Conservation (phyloP, 2,113 vertebrate genomes). For the Myiozetetes cayanensis region DNA sequence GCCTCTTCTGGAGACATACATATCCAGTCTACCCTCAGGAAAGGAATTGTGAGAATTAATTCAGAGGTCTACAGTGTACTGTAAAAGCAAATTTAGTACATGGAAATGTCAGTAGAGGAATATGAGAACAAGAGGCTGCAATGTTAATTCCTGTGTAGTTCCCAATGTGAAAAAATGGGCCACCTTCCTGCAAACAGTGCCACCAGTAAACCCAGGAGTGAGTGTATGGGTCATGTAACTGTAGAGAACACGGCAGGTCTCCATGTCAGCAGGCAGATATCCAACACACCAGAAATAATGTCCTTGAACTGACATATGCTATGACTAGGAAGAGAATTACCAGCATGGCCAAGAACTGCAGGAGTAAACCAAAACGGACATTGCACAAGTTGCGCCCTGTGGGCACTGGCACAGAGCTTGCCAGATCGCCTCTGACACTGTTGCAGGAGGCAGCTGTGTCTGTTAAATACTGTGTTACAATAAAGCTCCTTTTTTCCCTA, state of each 20-base stretch:
- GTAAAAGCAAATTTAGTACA: background rate
- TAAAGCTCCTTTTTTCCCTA: background rate
- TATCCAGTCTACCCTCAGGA: background rate
- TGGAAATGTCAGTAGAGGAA: background rate
- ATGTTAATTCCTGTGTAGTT: background rate
- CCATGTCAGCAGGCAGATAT: background rate
- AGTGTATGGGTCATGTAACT: background rate
- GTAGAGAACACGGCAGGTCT: background rate
- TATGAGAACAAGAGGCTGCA: background rate
- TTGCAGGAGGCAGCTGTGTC: background rate
- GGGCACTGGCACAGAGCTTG: background rate
- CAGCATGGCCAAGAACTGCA: background rate
- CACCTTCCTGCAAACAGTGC: background rate
- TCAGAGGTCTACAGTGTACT: background rate
- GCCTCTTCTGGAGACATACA: background rate
- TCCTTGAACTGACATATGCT: constrained; percentile 20
- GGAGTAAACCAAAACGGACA: background rate
- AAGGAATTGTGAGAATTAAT: background rate
- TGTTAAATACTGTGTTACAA: background rate
- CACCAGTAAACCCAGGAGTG: background rate
- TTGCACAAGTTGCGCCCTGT: background rate
- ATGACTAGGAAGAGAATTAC: background rate
- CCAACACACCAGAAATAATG: background rate
- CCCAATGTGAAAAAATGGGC: background rate
- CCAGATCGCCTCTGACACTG: background rate